Percentiles rank a stretch among this genome's conserved stretches.
Evolutionary conservation across 2,888 invertebrate species (phyloP).

Genomic region (Idaea straminata): DNA sequence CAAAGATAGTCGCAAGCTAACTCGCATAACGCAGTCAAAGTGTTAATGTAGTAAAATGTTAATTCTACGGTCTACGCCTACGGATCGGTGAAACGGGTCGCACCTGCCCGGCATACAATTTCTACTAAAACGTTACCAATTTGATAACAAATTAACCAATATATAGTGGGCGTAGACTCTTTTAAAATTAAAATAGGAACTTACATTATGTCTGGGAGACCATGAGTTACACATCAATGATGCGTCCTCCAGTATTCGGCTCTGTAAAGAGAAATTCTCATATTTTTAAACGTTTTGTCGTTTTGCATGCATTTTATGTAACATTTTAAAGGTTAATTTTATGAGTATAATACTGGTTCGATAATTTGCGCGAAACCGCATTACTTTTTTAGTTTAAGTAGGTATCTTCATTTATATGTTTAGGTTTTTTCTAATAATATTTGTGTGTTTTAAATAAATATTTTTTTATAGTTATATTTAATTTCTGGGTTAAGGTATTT

Average conservation of each 20-base stretch:
- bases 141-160: background rate
- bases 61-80: background rate
- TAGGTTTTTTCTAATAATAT: too few relatives aligned
- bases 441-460: too few relatives aligned
- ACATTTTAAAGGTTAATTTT: too few relatives aligned
- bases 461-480: too few relatives aligned
- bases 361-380: too few relatives aligned
- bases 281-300: slow-evolving; percentile 37
- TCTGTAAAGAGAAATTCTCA: slow-evolving; percentile 83
- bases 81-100: background rate
- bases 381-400: too few relatives aligned
- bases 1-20: slow-evolving; percentile 61
- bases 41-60: background rate
- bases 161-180: background rate
- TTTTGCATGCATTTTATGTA: slow-evolving; percentile 32
- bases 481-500: too few relatives aligned
- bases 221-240: slow-evolving; percentile 95
- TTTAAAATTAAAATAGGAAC: slow-evolving; percentile 54
- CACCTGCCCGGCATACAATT: background rate
- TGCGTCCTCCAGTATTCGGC: slow-evolving; percentile 93
- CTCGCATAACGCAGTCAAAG: slow-evolving; percentile 44
- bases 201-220: slow-evolving; percentile 94
- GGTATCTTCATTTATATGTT: too few relatives aligned
- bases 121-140: background rate
- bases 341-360: too few relatives aligned